Percentiles rank a stretch among this genome's conserved stretches.
These are phyloP conservation scores for Coenonympha glycerion DNA, from an alignment of 2,888 invertebrate genomes.

Conservation along the genomic window DNA sequence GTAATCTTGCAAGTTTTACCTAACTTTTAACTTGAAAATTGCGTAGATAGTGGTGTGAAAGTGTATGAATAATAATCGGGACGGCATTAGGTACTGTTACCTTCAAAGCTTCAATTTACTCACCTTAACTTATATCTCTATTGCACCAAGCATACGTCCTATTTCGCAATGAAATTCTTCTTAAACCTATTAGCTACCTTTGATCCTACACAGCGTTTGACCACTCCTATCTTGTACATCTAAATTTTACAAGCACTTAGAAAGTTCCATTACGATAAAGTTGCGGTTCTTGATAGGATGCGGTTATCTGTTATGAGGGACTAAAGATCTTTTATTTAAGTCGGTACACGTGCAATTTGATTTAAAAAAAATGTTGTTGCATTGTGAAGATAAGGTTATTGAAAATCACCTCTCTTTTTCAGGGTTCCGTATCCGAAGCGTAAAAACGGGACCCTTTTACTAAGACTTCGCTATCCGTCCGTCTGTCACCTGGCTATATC, in stretches of 20 bases:
- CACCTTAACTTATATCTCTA: too few species aligned
- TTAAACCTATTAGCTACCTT: neutral
- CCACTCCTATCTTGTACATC: constrained; percentile 21
- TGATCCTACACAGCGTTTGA: constrained; percentile 12
- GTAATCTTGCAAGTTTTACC: too few species aligned
- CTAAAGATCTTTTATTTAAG: too few species aligned
- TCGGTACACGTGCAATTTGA: too few species aligned
- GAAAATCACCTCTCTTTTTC: too few species aligned
- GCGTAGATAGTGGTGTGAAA: constrained; percentile 37
- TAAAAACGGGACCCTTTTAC: too few species aligned
- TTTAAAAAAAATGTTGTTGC: too few species aligned
- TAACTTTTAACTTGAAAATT: constrained; percentile 7
- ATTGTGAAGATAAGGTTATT: too few species aligned
- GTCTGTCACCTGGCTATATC: too few species aligned
- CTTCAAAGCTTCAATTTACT: neutral
- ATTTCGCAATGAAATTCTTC: neutral
- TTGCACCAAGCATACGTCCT: neutral
- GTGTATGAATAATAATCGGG: constrained; percentile 53
- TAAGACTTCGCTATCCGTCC: too few species aligned
- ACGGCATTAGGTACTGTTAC: constrained; percentile 44
- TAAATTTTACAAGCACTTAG: constrained; percentile 28
- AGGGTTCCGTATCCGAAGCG: too few species aligned
- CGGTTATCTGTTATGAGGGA: neutral
- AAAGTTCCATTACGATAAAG: constrained; percentile 19
- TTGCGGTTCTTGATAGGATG: constrained; percentile 2